A percentile compares a stretch with the other conserved stretches of the same genome.
These are phyloP conservation scores for Omphaloscelis lunosa DNA, from an alignment of 2,888 invertebrate species.

Conservation along the genomic window DNA sequence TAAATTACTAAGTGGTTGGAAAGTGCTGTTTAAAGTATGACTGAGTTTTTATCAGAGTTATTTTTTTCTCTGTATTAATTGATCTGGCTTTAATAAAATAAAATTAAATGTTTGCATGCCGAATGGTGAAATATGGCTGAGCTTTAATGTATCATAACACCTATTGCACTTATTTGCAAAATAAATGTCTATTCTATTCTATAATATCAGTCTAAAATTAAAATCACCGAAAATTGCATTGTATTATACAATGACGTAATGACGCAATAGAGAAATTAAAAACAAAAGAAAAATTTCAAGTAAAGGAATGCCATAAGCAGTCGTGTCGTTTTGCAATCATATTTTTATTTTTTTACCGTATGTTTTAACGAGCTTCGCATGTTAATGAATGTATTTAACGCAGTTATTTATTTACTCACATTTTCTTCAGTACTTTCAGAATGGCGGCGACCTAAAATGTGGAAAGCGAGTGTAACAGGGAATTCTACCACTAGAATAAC, in stretches of 20 bases:
- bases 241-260: background rate
- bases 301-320: conserved; percentile 48
- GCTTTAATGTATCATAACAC: no score
- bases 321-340: conserved; percentile 65
- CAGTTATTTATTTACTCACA: conserved; percentile 64
- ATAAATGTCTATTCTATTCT: no score
- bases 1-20: no score
- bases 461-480: conserved; percentile 36
- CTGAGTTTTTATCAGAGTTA: no score
- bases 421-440: conserved; percentile 60
- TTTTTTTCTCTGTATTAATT: no score
- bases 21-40: no score
- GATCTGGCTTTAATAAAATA: no score
- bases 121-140: no score
- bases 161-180: no score
- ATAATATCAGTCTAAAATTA: background rate
- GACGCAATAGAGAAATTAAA: conserved; percentile 35
- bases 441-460: conserved; percentile 61
- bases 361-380: conserved; percentile 67
- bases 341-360: conserved; percentile 50
- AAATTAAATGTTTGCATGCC: no score
- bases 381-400: conserved; percentile 69
- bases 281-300: conserved; percentile 41
- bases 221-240: conserved; percentile 1
- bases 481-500: conserved; percentile 45